A percentile compares a stretch with the other conserved stretches of the same genome.
phyloP scores from a whole-genome alignment of 2,888 invertebrate genomes.

The Steinernema scapterisci region DNA sequence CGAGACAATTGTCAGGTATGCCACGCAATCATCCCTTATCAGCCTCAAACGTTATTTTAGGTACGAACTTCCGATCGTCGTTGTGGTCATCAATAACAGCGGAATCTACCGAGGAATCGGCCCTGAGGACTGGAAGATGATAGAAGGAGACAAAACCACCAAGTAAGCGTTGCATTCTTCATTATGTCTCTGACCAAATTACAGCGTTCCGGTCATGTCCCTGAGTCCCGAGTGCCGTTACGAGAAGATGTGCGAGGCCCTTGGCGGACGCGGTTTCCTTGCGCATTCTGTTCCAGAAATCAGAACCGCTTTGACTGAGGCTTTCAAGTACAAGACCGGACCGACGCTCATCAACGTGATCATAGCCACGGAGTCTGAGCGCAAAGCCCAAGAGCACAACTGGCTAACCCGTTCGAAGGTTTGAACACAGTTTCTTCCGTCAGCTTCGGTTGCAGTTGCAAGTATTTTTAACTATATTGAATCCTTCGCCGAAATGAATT shows the following conservation, averaged over 20 bases:
- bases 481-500: background rate
- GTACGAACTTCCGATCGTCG: conserved; percentile 86
- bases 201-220: conserved; percentile 83
- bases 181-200: conserved; percentile 47
- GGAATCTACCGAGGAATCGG: conserved; percentile 88
- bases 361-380: conserved; percentile 84
- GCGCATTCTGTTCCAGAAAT: conserved; percentile 81
- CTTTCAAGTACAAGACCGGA: conserved; percentile 73
- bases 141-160: conserved; percentile 78
- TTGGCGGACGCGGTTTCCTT: conserved; percentile 81
- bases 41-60: conserved; percentile 70
- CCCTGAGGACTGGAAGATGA: conserved; percentile 76
- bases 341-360: conserved; percentile 88
- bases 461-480: too few species aligned
- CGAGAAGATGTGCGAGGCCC: conserved; percentile 86
- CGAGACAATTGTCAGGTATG: conserved; percentile 83
- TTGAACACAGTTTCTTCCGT: conserved; percentile 38
- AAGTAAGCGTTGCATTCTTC: conserved; percentile 72
- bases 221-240: conserved; percentile 81
- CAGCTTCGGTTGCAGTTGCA: too few species aligned
- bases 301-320: conserved; percentile 75
- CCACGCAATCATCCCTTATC: background rate
- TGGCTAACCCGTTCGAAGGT: conserved; percentile 89
- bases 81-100: conserved; percentile 91
- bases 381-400: conserved; percentile 79